Percentiles rank a stretch among this genome's conserved stretches.
phyloP scores from a whole-genome alignment of 1,140 invertebrate genomes.

The Achatina immaculata region DNA sequence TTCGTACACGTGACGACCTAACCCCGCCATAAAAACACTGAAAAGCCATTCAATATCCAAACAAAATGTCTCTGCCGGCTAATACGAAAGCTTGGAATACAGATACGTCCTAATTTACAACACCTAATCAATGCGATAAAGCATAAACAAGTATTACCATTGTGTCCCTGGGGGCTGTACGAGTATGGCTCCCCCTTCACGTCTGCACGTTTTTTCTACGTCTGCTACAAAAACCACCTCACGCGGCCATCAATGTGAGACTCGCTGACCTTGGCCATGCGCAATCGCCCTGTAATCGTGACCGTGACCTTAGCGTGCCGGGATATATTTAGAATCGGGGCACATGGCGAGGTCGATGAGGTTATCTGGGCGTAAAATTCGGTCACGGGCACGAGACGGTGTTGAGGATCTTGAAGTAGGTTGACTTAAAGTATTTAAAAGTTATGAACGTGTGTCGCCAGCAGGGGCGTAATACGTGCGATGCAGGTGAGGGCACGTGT shows the following conservation, averaged over 20 bases:
- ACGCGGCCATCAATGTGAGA: conserved; percentile 48
- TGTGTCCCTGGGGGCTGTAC: not conserved
- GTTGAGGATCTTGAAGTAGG: not conserved
- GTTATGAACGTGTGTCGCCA: no score
- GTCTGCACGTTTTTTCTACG: conserved; percentile 42
- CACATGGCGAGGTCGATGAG: conserved; percentile 26
- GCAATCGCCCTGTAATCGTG: conserved; percentile 37
- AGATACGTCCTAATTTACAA: not conserved
- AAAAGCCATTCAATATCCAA: no score
- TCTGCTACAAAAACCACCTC: conserved; percentile 24
- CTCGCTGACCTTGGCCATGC: conserved; percentile 44
- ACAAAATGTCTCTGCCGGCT: not conserved
- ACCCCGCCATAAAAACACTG: no score
- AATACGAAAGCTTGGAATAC: not conserved
- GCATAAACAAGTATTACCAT: not conserved
- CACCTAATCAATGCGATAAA: not conserved
- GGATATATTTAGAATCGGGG: conserved; percentile 14
- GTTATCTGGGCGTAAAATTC: conserved; percentile 7
- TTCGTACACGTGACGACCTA: no score
- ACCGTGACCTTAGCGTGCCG: conserved; percentile 27
- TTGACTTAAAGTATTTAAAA: not conserved
- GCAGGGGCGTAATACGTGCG: no score
- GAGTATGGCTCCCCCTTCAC: not conserved
- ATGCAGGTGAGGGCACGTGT: no score
- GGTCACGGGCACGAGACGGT: conserved; percentile 19